Evolutionary conservation across 2,113 vertebrate species (phyloP).

Genomic region (Ariopsis seemanni): DNA sequence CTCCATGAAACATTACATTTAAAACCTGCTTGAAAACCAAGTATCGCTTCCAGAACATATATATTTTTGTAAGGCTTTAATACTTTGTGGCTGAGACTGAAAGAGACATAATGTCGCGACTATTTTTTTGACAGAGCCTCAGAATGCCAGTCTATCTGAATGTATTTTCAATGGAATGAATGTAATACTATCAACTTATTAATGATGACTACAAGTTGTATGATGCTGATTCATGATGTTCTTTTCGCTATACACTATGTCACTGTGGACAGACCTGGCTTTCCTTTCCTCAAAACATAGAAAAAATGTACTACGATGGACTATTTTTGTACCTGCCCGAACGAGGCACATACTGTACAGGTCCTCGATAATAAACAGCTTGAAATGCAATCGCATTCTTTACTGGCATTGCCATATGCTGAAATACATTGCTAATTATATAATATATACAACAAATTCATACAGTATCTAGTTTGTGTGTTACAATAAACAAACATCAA

Average conservation of each 20-base stretch:
- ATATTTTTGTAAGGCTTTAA: slow-evolving; percentile 36
- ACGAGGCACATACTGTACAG: neutral
- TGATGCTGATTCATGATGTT: neutral
- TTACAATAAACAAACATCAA: neutral
- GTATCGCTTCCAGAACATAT: neutral
- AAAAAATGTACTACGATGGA: slow-evolving; percentile 1
- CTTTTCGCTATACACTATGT: neutral
- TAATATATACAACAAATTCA: neutral
- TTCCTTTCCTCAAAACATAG: neutral
- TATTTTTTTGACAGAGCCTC: neutral
- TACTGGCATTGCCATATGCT: neutral
- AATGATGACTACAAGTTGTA: neutral
- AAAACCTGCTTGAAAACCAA: neutral
- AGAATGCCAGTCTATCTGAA: slow-evolving; percentile 63
- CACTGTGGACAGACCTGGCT: neutral
- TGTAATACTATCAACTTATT: slow-evolving; percentile 43
- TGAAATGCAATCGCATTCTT: neutral
- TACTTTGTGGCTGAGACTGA: slow-evolving; percentile 25
- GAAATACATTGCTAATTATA: neutral
- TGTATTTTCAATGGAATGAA: slow-evolving; percentile 77
- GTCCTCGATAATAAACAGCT: slow-evolving; percentile 13
- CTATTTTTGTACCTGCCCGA: slow-evolving; percentile 14
- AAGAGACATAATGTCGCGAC: neutral
- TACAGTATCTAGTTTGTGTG: neutral
- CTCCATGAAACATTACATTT: neutral